Evolutionary conservation across 2,113 vertebrate species (phyloP).

Genomic region (Istiophorus platypterus): DNA sequence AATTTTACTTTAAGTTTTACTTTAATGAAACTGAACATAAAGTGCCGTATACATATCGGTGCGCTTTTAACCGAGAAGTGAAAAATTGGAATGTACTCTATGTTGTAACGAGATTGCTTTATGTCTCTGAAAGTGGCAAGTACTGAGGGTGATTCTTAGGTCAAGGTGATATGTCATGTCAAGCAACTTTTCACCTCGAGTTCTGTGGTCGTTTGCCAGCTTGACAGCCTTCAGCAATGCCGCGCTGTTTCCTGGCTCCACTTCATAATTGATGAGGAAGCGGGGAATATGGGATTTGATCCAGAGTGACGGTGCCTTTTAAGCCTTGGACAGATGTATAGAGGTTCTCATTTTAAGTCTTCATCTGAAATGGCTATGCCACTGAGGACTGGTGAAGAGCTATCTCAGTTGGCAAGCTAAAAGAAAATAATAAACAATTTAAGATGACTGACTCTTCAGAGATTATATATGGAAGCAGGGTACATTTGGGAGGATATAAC

Average conservation of each 20-base stretch:
- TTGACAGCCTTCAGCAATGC: constrained; percentile 68
- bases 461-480: constrained; percentile 2
- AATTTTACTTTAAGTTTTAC: too few species aligned
- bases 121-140: constrained; percentile 28
- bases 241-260: constrained; percentile 67
- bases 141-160: constrained; percentile 43
- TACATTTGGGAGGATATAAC: neutral
- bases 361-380: constrained; percentile 15
- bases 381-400: constrained; percentile 9
- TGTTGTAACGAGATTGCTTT: constrained; percentile 24
- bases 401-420: constrained; percentile 16
- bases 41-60: neutral
- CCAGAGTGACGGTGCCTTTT: constrained; percentile 52
- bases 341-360: constrained; percentile 44
- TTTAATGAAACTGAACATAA: constrained; percentile 8
- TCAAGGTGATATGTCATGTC: constrained; percentile 77
- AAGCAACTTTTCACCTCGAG: constrained; percentile 61
- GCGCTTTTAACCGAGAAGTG: neutral
- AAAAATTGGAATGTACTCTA: neutral
- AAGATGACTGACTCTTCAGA: constrained; percentile 35
- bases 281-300: constrained; percentile 70
- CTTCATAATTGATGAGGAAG: constrained; percentile 79
- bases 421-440: constrained; percentile 35
- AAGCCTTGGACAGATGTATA: constrained; percentile 43
- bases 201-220: constrained; percentile 37